These are phyloP conservation scores for Coendou prehensilis DNA, from an alignment of 2,797 vertebrate species.

Conservation along the genomic window DNA sequence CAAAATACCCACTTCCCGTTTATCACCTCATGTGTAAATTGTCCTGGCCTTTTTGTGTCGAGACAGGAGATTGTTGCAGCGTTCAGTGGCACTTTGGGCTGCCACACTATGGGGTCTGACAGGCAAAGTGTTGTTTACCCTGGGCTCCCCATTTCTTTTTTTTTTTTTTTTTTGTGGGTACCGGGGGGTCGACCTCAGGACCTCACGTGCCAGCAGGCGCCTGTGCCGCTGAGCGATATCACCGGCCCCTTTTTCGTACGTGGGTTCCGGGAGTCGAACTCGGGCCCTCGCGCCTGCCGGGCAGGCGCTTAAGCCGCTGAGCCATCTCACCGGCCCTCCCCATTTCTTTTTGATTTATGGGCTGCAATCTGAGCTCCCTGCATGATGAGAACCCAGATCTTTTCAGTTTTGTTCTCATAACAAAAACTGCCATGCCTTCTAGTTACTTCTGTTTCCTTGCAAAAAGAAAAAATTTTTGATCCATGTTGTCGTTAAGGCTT, in stretches of 20 bases:
- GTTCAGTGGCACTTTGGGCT: background rate
- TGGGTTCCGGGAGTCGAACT: no score
- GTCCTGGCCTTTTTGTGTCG: background rate
- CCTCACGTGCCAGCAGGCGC: no score
- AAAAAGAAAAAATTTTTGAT: background rate
- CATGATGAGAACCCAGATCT: background rate
- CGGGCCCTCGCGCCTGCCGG: no score
- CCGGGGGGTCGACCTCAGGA: no score
- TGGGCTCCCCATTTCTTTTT: background rate
- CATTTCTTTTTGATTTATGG: conserved; percentile 9
- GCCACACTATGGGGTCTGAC: background rate
- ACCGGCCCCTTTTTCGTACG: no score
- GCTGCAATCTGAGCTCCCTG: background rate
- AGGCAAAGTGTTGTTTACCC: background rate
- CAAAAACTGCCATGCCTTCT: background rate
- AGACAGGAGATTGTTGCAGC: background rate
- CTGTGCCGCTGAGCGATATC: no score
- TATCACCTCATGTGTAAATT: conserved; percentile 4
- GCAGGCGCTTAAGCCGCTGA: no score
- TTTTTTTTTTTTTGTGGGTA: no score
- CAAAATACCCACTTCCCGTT: background rate
- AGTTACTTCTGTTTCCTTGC: background rate
- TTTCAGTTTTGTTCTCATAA: background rate
- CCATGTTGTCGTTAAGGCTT: conserved; percentile 22
- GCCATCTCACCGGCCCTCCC: no score